Percentiles rank a stretch among this genome's conserved stretches.
Conservation (phyloP, 2,113 vertebrate genomes). For the Malurus elegans region DNA sequence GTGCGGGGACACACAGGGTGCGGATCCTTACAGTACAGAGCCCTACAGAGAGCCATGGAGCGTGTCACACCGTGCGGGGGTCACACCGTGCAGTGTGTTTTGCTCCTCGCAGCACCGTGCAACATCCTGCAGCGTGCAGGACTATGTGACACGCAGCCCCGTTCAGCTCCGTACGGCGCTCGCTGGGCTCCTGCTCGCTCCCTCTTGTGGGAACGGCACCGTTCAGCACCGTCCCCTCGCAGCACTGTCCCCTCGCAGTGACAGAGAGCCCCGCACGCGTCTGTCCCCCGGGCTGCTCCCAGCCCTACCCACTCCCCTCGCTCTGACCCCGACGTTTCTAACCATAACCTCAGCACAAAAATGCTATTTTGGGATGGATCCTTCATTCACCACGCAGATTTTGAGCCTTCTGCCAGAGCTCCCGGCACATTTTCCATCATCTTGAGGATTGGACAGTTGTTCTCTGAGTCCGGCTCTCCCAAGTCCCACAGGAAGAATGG, state of each 20-base stretch:
- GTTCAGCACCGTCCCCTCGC: neutral
- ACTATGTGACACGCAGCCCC: fast-evolving
- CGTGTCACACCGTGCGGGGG: neutral
- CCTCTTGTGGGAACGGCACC: neutral
- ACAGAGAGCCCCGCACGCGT: neutral
- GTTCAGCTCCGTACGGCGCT: fast-evolving
- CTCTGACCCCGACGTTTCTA: neutral
- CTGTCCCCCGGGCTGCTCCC: neutral
- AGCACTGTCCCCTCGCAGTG: neutral
- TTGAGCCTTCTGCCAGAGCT: neutral
- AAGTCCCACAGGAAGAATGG: fast-evolving
- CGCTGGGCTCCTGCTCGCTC: neutral
- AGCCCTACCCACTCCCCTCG: neutral
- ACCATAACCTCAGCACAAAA: neutral
- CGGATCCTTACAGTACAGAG: fast-evolving
- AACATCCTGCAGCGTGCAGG: fast-evolving
- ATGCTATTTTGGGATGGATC: neutral
- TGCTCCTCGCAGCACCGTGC: fast-evolving
- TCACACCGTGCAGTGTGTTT: neutral
- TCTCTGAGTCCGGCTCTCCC: fast-evolving
- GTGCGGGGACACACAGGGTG: fast-evolving
- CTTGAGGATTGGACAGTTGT: neutral
- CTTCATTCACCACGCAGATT: neutral
- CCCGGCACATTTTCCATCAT: fast-evolving
- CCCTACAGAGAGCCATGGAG: fast-evolving